Evolutionary conservation across 2,797 vertebrate genomes (phyloP), one percentile per base, ranked within the genome.

Genomic region (Margarornis squamiger): DNA sequence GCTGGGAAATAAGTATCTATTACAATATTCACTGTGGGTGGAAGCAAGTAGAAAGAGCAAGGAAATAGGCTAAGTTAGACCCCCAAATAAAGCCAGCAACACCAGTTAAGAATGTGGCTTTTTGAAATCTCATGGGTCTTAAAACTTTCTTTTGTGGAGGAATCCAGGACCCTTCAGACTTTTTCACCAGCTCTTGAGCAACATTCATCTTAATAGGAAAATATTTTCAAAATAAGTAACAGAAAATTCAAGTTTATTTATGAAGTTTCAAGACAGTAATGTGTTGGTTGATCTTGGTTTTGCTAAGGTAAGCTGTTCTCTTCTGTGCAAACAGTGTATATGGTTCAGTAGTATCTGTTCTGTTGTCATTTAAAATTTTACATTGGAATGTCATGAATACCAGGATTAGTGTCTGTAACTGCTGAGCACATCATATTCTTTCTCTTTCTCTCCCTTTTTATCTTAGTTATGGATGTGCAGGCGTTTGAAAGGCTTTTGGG

Each of bases 401-500:
- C 38, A 70, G 45, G 29, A 75, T 66, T 45, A 57, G 41, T 70
- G 45, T 63, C 70, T 92, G 48, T 67, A 80, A 32, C 79, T 84
- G 57, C 92, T 7, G 3, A 93, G 45, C 62, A 26, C 10, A 18
- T 92, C 76, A 58, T 71, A 59, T 86, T 83, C 62, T 92, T 89
- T 91, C 45, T 92, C 88, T 97, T 88, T 94, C n/a, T 96, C 70
- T 96, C 85, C 22, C 58, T 93, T 94, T 95, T 76, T 93, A 77
- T 95, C 63, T 79, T 97, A 99, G 99, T 99, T 92, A 98, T 99
- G 99, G 99, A 99, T 75, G 98, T 99, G 87, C 98, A 99, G 97
- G 99, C 99, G 82, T 99, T 99, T 91, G 99, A 99, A 98, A 99
- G 99, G 97, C 98, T 99, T 97, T 98, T 99, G 97, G 99, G 99